Percentiles rank a stretch among this genome's conserved stretches.
Conservation (phyloP, 2,113 vertebrate species). For the Edolisoma coerulescens region DNA sequence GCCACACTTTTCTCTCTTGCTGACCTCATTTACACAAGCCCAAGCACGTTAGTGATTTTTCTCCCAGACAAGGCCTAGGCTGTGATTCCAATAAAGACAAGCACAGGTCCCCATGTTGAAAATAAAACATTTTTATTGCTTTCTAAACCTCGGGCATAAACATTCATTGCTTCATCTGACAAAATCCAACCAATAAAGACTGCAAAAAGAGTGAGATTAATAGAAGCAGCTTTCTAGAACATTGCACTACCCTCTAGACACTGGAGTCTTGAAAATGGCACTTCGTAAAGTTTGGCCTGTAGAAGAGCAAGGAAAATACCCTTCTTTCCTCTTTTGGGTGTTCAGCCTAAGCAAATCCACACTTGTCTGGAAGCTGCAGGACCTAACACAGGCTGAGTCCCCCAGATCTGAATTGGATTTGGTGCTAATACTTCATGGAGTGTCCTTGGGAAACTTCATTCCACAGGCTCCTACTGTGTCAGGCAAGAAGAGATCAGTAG, state of each 20-base stretch:
- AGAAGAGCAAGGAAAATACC: background rate
- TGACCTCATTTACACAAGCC: constrained; percentile 8
- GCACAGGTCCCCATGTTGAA: background rate
- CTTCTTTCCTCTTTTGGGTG: background rate
- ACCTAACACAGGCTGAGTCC: background rate
- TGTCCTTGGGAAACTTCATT: background rate
- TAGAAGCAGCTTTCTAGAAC: constrained; percentile 12
- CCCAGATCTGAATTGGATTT: background rate
- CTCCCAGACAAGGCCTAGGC: background rate
- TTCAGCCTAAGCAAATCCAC: background rate
- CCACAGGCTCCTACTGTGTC: background rate
- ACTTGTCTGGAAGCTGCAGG: background rate
- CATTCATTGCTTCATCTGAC: constrained; percentile 30
- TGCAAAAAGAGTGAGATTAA: constrained; percentile 19
- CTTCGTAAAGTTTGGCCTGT: background rate
- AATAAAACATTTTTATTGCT: constrained; percentile 56
- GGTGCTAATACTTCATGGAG: background rate
- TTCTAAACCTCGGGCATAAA: constrained; percentile 45
- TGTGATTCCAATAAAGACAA: constrained; percentile 52
- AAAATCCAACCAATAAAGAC: constrained; percentile 17
- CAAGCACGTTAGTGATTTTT: background rate
- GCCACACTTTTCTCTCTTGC: background rate
- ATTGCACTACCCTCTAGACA: background rate
- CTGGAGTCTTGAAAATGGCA: background rate
- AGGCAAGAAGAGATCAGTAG: background rate